These are phyloP conservation scores for Nephrocerus scutellatus DNA, from an alignment of 2,888 invertebrate species.

Conservation along the genomic window DNA sequence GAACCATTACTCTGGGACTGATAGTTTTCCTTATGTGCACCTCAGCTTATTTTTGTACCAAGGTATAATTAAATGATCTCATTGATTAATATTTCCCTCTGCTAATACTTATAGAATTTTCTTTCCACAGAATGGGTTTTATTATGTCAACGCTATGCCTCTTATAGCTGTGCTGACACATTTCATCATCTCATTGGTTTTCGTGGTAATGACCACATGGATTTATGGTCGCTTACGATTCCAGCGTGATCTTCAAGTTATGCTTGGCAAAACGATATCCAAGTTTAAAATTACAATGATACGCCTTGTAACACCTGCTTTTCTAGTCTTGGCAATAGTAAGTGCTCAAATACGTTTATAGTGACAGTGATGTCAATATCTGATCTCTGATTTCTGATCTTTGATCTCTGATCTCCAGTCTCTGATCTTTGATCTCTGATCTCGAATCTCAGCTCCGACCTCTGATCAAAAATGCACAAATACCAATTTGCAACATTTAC, in stretches of 20 bases:
- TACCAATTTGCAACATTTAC: constrained; percentile 20
- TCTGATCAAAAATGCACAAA: too few species aligned
- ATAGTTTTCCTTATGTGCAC: constrained; percentile 24
- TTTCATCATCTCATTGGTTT: constrained; percentile 58
- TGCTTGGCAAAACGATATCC: constrained; percentile 58
- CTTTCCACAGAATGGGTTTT: constrained; percentile 35
- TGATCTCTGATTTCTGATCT: too few species aligned
- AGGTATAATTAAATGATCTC: constrained; percentile 26
- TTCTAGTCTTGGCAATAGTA: constrained; percentile 35
- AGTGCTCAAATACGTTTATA: constrained; percentile 7
- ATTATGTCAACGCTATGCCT: constrained; percentile 34
- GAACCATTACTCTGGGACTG: constrained; percentile 27
- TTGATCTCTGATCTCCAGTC: too few species aligned
- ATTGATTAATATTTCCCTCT: not conserved
- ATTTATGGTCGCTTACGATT: constrained; percentile 66
- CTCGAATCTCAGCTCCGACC: too few species aligned
- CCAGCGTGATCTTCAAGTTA: constrained; percentile 62
- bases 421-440: too few species aligned
- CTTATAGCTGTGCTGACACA: constrained; percentile 36
- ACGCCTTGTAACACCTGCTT: constrained; percentile 39
- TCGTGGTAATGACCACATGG: constrained; percentile 75
- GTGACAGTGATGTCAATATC: too few species aligned
- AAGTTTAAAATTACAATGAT: constrained; percentile 45
- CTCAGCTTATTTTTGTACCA: constrained; percentile 40
- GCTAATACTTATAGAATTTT: not conserved